Conservation (phyloP, 2,888 invertebrate genomes). For the Drosophila limbata region DNA sequence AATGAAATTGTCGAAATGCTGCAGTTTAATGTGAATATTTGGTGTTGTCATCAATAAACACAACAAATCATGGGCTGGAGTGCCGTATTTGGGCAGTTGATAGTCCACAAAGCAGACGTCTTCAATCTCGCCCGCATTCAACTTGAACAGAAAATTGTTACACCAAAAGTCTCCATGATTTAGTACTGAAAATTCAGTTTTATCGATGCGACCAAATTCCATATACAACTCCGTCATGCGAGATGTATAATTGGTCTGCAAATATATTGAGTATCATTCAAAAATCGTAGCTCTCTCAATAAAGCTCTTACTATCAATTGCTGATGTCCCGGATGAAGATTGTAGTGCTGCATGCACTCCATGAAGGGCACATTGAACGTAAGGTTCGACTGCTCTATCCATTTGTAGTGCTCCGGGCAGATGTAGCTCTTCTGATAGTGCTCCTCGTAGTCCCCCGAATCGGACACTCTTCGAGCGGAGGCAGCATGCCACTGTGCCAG, state of each 20-base stretch:
- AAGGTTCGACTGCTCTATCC: conserved; percentile 53
- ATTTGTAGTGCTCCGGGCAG: conserved; percentile 37
- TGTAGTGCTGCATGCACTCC: conserved; percentile 60
- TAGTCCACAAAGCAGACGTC: conserved; percentile 83
- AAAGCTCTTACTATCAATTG: conserved; percentile 64
- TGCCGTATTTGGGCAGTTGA: conserved; percentile 80
- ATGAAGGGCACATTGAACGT: conserved; percentile 54
- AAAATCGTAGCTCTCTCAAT: no score
- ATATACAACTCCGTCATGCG: conserved; percentile 61
- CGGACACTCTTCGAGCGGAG: conserved; percentile 67
- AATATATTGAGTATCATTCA: background rate
- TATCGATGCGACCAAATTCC: conserved; percentile 55
- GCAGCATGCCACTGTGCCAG: conserved; percentile 82
- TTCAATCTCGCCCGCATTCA: conserved; percentile 62
- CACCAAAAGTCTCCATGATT: conserved; percentile 84
- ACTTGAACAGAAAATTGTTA: conserved; percentile 83
- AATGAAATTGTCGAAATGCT: conserved; percentile 82
- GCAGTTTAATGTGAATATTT: conserved; percentile 72
- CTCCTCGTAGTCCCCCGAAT: conserved; percentile 61
- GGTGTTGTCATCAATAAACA: conserved; percentile 81
- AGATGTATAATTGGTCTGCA: conserved; percentile 59
- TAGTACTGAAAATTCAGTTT: conserved; percentile 69
- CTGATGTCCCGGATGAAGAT: conserved; percentile 52
- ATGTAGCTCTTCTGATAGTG: conserved; percentile 53
- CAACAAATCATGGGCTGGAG: conserved; percentile 81